A percentile compares a stretch with the other conserved stretches of the same genome.
Conservation (phyloP, 2,797 vertebrate species). For the Pseudochaenichthys georgianus region DNA sequence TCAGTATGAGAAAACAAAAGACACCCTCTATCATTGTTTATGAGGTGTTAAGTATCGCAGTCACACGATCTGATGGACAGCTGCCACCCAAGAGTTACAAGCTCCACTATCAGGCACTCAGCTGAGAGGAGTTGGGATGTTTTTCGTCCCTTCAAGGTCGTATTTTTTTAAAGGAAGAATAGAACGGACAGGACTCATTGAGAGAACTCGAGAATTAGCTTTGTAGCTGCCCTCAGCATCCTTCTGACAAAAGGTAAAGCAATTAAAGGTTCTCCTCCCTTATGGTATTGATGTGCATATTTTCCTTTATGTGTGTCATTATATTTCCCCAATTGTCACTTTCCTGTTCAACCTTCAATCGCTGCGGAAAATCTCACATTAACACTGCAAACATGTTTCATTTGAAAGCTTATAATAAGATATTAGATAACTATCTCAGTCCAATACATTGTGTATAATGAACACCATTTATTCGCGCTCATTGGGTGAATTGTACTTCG, state of each 20-base stretch:
- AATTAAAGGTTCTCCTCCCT: not conserved
- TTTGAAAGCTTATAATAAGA: not conserved
- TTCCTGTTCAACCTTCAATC: not conserved
- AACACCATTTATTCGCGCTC: too few relatives aligned
- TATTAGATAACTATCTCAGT: not conserved
- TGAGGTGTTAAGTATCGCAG: not conserved
- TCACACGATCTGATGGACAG: conserved; percentile 5
- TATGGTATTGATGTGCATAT: not conserved
- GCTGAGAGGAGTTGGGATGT: not conserved
- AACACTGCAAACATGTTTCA: not conserved
- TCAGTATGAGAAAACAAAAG: too few relatives aligned
- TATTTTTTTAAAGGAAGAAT: not conserved
- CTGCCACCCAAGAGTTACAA: not conserved
- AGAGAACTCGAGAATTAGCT: not conserved
- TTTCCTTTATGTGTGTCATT: not conserved
- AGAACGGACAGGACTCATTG: conserved; percentile 4
- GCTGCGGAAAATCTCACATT: too few relatives aligned
- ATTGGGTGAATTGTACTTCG: not conserved
- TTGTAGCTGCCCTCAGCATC: not conserved
- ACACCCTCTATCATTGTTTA: not conserved
- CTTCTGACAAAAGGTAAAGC: not conserved
- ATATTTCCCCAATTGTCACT: not conserved
- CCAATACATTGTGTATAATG: not conserved
- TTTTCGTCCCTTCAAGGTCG: not conserved
- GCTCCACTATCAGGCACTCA: not conserved